phyloP scores from a whole-genome alignment of 2,888 invertebrate genomes.

The Osedax frankpressi region DNA sequence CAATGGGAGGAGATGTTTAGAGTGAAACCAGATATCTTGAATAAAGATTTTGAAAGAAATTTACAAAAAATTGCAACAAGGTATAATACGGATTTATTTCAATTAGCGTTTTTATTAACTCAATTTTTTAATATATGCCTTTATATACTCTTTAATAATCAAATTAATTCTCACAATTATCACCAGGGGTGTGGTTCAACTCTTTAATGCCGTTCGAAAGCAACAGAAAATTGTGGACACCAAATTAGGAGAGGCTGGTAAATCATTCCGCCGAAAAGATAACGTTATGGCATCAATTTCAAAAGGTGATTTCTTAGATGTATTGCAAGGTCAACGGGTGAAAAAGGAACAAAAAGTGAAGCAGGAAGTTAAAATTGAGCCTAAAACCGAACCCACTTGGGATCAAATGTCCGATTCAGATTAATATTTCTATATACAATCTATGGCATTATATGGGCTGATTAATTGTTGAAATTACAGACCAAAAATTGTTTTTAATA shows the following conservation, averaged over 20 bases:
- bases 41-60: slow-evolving; percentile 63
- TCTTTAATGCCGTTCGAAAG: slow-evolving; percentile 75
- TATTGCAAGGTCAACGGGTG: not conserved
- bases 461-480: too few species aligned
- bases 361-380: not conserved
- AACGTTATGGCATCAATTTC: not conserved
- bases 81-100: slow-evolving; percentile 30
- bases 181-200: slow-evolving; percentile 70
- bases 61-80: slow-evolving; percentile 69
- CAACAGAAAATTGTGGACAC: slow-evolving; percentile 67
- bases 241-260: slow-evolving; percentile 53
- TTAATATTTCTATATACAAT: too few species aligned
- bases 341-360: not conserved
- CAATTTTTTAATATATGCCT: not conserved
- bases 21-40: slow-evolving; percentile 60
- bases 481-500: too few species aligned
- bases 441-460: too few species aligned
- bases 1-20: slow-evolving; percentile 52
- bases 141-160: not conserved
- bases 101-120: not conserved
- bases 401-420: too few species aligned
- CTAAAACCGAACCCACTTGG: not conserved
- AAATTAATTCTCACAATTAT: not conserved
- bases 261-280: slow-evolving; percentile 12
- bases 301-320: slow-evolving; percentile 14